Conservation (phyloP, 2,113 vertebrate genomes). For the Petrocephalus zakoni region DNA sequence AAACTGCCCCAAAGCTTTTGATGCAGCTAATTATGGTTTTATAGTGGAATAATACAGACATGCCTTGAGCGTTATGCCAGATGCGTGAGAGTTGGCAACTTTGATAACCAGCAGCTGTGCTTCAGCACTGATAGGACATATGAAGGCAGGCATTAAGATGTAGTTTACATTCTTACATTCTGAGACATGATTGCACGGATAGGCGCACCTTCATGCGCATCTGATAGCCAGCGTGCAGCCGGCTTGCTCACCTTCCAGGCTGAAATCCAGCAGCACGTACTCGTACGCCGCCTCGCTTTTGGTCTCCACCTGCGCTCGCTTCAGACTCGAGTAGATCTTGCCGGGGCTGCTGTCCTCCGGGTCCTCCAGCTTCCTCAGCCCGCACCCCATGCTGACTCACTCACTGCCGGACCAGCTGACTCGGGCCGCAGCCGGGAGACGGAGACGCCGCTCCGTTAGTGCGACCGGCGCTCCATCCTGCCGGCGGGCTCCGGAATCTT, state of each 20-base stretch:
- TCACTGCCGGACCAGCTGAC: conserved; percentile 28
- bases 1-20: too few relatives aligned
- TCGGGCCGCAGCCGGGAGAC: conserved; percentile 31
- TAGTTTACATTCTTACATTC: neutral
- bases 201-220: neutral
- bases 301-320: conserved; percentile 93
- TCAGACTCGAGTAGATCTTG: conserved; percentile 95
- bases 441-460: conserved; percentile 25
- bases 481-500: neutral
- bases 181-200: neutral
- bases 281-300: conserved; percentile 82
- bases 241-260: conserved; percentile 75
- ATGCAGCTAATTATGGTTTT: too few relatives aligned
- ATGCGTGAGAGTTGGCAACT: neutral
- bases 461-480: conserved; percentile 41
- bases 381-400: conserved; percentile 83
- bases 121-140: neutral
- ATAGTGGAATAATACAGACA: too few relatives aligned
- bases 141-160: neutral
- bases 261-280: conserved; percentile 91
- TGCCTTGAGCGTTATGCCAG: too few relatives aligned
- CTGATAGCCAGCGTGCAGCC: neutral
- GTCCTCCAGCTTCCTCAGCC: conserved; percentile 90
- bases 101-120: neutral
- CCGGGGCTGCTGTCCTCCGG: conserved; percentile 95